These are phyloP conservation scores for Anolis carolinensis DNA, from an alignment of 2,113 vertebrate genomes.

Conservation along the genomic window DNA sequence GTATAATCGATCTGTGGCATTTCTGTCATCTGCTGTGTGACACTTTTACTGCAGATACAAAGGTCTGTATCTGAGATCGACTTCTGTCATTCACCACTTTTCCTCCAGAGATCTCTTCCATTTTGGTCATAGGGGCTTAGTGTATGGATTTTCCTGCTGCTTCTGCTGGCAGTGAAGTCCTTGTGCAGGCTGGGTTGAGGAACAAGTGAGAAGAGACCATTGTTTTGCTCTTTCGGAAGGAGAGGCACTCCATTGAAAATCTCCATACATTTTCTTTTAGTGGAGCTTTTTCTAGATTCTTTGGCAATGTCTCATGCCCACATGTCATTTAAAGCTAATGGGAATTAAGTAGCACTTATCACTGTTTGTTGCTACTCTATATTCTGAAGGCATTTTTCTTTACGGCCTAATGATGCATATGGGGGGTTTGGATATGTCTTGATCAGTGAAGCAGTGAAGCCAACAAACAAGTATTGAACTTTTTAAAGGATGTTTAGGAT, in stretches of 20 bases:
- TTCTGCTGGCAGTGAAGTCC: neutral
- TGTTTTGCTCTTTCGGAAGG: neutral
- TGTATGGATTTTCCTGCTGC: neutral
- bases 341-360: neutral
- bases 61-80: neutral
- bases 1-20: neutral
- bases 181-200: neutral
- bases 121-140: neutral
- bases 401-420: no score
- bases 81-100: no score
- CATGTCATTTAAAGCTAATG: neutral
- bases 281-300: neutral
- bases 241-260: neutral
- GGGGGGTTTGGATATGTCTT: no score
- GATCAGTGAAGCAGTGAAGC: no score
- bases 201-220: neutral
- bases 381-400: neutral
- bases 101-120: neutral
- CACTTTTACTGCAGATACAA: neutral
- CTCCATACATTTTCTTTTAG: neutral
- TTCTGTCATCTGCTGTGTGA: neutral
- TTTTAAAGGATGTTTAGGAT: no score
- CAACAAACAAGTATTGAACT: no score
- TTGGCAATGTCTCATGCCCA: neutral
- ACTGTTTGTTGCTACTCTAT: neutral